A percentile compares a stretch with the other conserved stretches of the same genome.
These are phyloP conservation scores for Aricia agestis DNA, from an alignment of 1,140 invertebrate species.

Conservation along the genomic window DNA sequence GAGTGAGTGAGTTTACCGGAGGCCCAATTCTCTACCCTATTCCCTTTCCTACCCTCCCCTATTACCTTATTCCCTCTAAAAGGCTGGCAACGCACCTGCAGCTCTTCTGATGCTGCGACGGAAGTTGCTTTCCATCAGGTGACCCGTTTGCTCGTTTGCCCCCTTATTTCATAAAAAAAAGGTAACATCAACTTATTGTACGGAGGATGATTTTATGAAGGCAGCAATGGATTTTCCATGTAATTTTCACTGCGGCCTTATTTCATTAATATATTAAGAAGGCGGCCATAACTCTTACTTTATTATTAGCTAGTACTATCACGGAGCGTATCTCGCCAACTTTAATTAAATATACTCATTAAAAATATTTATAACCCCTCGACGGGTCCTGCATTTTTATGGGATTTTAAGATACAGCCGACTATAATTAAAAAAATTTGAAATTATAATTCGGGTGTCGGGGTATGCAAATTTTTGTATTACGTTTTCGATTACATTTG, in stretches of 20 bases:
- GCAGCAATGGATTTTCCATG: too few relatives aligned
- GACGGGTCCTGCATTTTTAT: constrained; percentile 57
- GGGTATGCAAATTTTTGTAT: constrained; percentile 14
- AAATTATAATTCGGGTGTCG: constrained; percentile 28
- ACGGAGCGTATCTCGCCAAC: constrained; percentile 42
- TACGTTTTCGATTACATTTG: constrained; percentile 11
- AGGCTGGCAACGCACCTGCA: too few relatives aligned
- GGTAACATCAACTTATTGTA: too few relatives aligned
- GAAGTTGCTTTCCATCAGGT: too few relatives aligned
- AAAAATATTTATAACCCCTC: constrained; percentile 60
- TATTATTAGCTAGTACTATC: constrained; percentile 44
- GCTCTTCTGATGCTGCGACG: too few relatives aligned
- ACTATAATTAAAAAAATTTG: constrained; percentile 33
- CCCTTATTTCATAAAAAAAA: too few relatives aligned
- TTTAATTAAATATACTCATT: constrained; percentile 65
- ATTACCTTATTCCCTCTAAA: too few relatives aligned
- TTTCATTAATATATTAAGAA: constrained; percentile 19
- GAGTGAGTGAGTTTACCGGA: too few relatives aligned
- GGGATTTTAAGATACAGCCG: constrained; percentile 42
- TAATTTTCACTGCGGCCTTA: neutral
- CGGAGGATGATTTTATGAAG: too few relatives aligned
- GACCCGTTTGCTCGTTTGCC: too few relatives aligned
- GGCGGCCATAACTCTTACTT: constrained; percentile 35
- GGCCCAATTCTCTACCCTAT: too few relatives aligned
- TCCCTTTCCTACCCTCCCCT: too few relatives aligned